phyloP scores from a whole-genome alignment of 2,888 invertebrate species.

The Drosophila recens region DNA sequence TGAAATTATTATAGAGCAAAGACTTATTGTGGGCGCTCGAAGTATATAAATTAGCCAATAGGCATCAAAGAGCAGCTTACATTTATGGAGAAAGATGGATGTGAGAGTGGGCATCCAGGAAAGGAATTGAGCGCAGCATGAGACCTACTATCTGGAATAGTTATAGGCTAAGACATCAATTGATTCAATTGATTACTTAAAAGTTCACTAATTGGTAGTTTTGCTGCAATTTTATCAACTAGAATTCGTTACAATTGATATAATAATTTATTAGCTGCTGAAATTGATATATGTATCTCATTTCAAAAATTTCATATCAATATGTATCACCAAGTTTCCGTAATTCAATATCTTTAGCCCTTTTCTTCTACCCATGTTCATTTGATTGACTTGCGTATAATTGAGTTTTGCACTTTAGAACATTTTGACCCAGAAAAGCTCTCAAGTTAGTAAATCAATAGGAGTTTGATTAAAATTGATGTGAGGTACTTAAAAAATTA shows the following conservation, averaged over 20 bases:
- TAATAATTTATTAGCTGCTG: not conserved
- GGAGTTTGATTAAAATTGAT: slow-evolving; percentile 53
- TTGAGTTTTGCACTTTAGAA: slow-evolving; percentile 54
- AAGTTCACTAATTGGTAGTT: slow-evolving; percentile 20
- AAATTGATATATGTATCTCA: not conserved
- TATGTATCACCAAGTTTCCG: not conserved
- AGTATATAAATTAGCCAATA: slow-evolving; percentile 47
- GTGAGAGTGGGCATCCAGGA: not conserved
- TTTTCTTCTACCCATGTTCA: not conserved
- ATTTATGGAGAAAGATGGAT: slow-evolving; percentile 35
- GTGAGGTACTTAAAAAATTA: slow-evolving; percentile 46
- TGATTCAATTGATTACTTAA: not conserved
- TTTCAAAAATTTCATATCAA: not conserved
- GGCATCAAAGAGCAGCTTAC: slow-evolving; percentile 30
- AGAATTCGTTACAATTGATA: no score
- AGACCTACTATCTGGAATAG: slow-evolving; percentile 4
- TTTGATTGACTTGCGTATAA: slow-evolving; percentile 54
- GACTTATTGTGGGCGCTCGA: slow-evolving; percentile 35
- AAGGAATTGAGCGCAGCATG: not conserved
- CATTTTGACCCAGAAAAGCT: slow-evolving; percentile 29
- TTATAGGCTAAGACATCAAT: not conserved
- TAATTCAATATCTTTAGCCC: not conserved
- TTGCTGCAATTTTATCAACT: not conserved
- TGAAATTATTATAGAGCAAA: slow-evolving; percentile 47
- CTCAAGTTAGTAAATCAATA: slow-evolving; percentile 41